Conservation (phyloP, 92 coral and sea anemone species). For the Zoanthus gigantus region DNA sequence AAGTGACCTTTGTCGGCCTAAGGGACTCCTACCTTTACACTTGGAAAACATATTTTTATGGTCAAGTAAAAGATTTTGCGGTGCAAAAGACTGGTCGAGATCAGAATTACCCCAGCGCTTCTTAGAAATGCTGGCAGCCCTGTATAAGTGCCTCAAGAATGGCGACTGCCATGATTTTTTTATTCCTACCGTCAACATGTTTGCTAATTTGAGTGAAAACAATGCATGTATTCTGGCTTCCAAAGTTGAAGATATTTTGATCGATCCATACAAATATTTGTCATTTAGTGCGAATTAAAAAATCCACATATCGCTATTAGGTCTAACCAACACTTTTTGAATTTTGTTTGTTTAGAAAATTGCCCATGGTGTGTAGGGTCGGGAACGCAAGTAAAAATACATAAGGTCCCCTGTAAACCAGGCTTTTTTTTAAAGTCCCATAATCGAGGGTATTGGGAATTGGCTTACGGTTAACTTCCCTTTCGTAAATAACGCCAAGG, state of each 20-base stretch:
- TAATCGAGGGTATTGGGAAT: no score
- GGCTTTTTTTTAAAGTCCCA: no score
- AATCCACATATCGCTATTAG: no score
- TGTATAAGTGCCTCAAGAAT: conserved; percentile 67
- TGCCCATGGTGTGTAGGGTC: no score
- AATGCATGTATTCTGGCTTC: conserved; percentile 51
- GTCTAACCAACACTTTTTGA: no score
- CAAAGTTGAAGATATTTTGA: conserved; percentile 67
- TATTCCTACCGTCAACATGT: conserved; percentile 74
- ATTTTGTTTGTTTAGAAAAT: no score
- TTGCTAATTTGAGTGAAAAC: conserved; percentile 54
- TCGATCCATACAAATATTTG: conserved; percentile 77
- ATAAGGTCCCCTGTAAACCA: no score
- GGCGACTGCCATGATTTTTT: conserved; percentile 78
- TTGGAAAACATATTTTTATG: conserved; percentile 79
- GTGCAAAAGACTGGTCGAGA: conserved; percentile 70
- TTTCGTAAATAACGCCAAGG: no score
- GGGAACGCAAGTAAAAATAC: no score
- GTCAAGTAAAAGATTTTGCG: conserved; percentile 70
- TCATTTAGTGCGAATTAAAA: not conserved
- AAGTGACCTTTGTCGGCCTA: conserved; percentile 78
- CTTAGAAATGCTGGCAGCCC: conserved; percentile 70
- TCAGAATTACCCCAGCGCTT: conserved; percentile 65
- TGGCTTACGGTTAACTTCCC: no score
- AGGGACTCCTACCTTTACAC: conserved; percentile 66